These are phyloP conservation scores for Bufo bufo DNA, from an alignment of 2,113 vertebrate genomes.

Conservation along the genomic window DNA sequence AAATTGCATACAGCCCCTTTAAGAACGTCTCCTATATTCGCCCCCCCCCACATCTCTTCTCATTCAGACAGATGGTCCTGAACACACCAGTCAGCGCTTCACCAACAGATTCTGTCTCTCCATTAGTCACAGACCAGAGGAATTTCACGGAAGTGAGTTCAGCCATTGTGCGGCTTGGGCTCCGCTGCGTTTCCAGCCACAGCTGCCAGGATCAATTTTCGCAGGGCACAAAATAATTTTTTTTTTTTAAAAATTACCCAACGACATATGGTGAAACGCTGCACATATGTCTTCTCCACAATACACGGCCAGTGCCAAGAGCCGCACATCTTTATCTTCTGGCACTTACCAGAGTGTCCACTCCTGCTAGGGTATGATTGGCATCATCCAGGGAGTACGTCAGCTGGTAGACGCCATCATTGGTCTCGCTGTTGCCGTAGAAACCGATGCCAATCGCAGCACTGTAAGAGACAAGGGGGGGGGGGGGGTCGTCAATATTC, in stretches of 20 bases:
- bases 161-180: not conserved
- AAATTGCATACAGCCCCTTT: not conserved
- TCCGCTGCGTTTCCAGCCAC: not conserved
- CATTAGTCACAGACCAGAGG: conserved; percentile 48
- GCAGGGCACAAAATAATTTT: not conserved
- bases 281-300: not conserved
- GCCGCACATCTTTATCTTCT: not conserved
- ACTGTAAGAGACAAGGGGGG: conserved; percentile 65
- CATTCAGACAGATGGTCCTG: conserved; percentile 23
- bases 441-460: conserved; percentile 90
- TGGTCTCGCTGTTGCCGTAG: conserved; percentile 97
- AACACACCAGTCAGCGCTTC: not conserved
- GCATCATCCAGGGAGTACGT: conserved; percentile 91
- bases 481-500: not conserved
- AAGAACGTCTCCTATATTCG: not conserved
- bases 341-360: conserved; percentile 86
- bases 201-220: not conserved
- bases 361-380: conserved; percentile 88
- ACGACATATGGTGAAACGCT: not conserved
- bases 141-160: conserved; percentile 13
- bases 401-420: conserved; percentile 91
- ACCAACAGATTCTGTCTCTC: not conserved
- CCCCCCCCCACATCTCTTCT: not conserved
- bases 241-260: not conserved
- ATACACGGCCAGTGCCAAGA: not conserved